Evolutionary conservation across 2,888 invertebrate species (phyloP), one percentile per base, ranked within the genome.

Genomic region (Apamea epomidion): DNA sequence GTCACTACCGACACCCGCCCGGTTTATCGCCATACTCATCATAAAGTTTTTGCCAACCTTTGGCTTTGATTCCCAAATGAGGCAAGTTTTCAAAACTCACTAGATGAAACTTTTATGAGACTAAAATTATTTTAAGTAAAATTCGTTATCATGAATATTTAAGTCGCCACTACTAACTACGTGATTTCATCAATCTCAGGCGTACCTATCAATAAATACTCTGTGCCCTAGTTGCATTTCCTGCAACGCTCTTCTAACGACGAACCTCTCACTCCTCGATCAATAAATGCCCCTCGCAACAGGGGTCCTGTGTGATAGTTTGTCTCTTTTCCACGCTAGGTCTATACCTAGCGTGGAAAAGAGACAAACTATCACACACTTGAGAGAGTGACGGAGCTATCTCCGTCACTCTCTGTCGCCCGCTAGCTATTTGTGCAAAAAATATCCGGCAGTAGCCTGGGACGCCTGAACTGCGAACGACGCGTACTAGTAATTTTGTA

Each of bases 261-360:
- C 45, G 18, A 29, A 16, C 78, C 54, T 67, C 45, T 65, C 51
- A 32, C 37, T 58, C 65, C 10, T 7, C 62, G 62, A 81, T 80
- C 79, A 64, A 80, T 80, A 80, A 54, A 21, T 37, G 18, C 80
- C 42, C 29, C 42, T 32, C 51, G 0, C 42, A 42, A 42, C 25
- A 42, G 37, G 18, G 14, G 29, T 60, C 29, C 8, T 12, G 37
- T 48, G n/a, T 6, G 21, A 54, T 45, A 2, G 45, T n/a, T 54
- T 18, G 45, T 72, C 80, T 6, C 81, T 37, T 64, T 81, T 25
- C 16, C 32, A 71, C 32, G n/a, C 16, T 62, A 21, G 12, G 7
- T 32, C 21, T 71, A n/a, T n/a, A n/a, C n/a, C n/a, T n/a, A n/a
- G n/a, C n/a, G n/a, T n/a, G n/a, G n/a, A n/a, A n/a, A n/a, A n/a